Evolutionary conservation across 2,888 invertebrate genomes (phyloP).

Genomic region (Pyrgus malvae): DNA sequence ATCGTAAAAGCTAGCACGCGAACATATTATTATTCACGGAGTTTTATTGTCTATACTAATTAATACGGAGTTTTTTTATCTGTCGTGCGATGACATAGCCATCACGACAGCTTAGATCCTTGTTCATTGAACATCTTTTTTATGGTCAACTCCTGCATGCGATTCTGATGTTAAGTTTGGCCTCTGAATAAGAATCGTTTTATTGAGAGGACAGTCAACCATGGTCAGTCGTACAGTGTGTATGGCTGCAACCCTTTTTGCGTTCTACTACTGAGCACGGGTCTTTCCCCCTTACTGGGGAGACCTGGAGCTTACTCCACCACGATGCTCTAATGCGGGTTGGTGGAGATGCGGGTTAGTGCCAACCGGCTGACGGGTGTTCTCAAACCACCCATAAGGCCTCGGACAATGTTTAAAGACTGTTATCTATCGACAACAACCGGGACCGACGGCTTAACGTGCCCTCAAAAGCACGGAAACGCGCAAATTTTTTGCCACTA

Average conservation of each 20-base stretch:
- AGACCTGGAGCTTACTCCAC: too few relatives aligned
- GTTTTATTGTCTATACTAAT: conserved; percentile 47
- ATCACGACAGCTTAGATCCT: conserved; percentile 2
- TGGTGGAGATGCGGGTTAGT: too few relatives aligned
- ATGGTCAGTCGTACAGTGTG: background rate
- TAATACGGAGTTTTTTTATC: conserved; percentile 32
- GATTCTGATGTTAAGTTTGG: background rate
- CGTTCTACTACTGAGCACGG: background rate
- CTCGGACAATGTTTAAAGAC: too few relatives aligned
- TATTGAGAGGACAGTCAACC: background rate
- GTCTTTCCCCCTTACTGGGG: too few relatives aligned
- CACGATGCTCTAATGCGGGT: too few relatives aligned
- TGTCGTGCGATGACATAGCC: conserved; percentile 14
- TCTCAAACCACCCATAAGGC: too few relatives aligned
- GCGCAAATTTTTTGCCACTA: too few relatives aligned
- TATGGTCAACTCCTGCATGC: background rate
- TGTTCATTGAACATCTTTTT: conserved; percentile 4
- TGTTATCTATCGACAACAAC: too few relatives aligned
- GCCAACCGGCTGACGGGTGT: too few relatives aligned
- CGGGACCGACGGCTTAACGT: too few relatives aligned
- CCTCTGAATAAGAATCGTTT: background rate
- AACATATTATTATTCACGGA: conserved; percentile 39
- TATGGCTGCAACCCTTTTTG: background rate
- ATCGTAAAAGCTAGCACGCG: conserved; percentile 49
- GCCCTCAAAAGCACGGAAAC: too few relatives aligned